phyloP scores from a whole-genome alignment of 2,888 invertebrate species.

The Eurytoma adleriae region DNA sequence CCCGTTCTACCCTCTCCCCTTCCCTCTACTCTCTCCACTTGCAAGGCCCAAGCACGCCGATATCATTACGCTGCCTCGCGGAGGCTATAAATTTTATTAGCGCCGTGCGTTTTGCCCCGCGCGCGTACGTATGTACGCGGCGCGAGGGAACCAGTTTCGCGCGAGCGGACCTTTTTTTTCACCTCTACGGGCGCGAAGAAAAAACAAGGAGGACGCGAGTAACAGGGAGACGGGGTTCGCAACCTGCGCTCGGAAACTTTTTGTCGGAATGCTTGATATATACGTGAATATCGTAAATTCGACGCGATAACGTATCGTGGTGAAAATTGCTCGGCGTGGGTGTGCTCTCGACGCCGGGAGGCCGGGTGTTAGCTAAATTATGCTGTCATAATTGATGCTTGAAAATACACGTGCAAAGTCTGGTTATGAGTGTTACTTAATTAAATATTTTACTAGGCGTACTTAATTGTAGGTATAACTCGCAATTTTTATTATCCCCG shows the following conservation, averaged over 20 bases:
- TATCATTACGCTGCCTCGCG: constrained; percentile 30
- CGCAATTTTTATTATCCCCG: too few species aligned
- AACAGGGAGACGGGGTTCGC: not conserved
- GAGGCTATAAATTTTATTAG: constrained; percentile 50
- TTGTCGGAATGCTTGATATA: not conserved
- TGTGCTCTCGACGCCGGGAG: too few species aligned
- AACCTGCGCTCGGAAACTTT: not conserved
- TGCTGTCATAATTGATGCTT: too few species aligned
- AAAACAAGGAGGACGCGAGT: not conserved
- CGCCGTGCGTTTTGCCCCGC: constrained; percentile 9
- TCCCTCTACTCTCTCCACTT: not conserved
- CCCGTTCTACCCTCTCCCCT: not conserved
- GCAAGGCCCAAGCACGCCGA: not conserved
- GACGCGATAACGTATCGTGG: not conserved
- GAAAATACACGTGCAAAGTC: too few species aligned
- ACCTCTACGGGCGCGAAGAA: constrained; percentile 2
- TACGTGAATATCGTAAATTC: constrained; percentile 38
- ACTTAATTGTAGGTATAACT: too few species aligned
- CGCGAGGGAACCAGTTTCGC: constrained; percentile 44
- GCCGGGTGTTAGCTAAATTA: too few species aligned
- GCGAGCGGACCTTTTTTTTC: not conserved
- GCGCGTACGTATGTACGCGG: constrained; percentile 1
- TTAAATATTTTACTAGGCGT: too few species aligned
- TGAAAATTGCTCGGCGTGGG: too few species aligned
- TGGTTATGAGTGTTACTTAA: too few species aligned